Evolutionary conservation across 2,888 invertebrate genomes (phyloP).

Genomic region (Cinara cedri): DNA sequence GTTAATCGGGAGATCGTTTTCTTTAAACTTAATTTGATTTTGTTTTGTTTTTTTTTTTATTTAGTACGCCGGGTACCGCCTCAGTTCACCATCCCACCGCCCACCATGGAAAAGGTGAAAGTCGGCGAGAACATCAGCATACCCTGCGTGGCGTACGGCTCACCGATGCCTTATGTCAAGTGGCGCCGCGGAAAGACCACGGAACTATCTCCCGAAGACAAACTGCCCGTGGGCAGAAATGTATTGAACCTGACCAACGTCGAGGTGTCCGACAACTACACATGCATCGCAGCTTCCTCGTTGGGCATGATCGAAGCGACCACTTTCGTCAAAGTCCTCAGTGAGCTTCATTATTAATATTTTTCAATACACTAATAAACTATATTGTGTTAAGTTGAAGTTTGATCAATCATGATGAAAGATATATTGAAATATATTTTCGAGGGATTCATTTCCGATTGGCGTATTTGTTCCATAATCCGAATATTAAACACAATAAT

Average conservation of each 20-base stretch:
- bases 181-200: conserved; percentile 83
- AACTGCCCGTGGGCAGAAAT: conserved; percentile 83
- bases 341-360: conserved; percentile 68
- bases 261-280: conserved; percentile 92
- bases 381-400: no score
- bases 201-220: conserved; percentile 88
- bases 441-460: no score
- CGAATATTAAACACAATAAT: no score
- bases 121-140: conserved; percentile 88
- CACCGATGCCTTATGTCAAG: conserved; percentile 97
- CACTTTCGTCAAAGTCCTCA: conserved; percentile 93
- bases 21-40: no score
- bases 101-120: conserved; percentile 85
- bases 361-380: no score
- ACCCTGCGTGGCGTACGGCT: conserved; percentile 96
- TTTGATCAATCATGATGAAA: no score
- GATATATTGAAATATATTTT: no score
- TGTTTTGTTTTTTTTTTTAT: conserved; percentile 58
- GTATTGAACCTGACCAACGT: conserved; percentile 85
- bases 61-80: conserved; percentile 93
- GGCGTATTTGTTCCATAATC: no score
- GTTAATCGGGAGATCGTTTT: no score
- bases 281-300: conserved; percentile 93
- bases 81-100: conserved; percentile 91
- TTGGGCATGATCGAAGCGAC: conserved; percentile 88